Conservation (phyloP, 2,888 invertebrate species). For the Cerastis rubricosa region DNA sequence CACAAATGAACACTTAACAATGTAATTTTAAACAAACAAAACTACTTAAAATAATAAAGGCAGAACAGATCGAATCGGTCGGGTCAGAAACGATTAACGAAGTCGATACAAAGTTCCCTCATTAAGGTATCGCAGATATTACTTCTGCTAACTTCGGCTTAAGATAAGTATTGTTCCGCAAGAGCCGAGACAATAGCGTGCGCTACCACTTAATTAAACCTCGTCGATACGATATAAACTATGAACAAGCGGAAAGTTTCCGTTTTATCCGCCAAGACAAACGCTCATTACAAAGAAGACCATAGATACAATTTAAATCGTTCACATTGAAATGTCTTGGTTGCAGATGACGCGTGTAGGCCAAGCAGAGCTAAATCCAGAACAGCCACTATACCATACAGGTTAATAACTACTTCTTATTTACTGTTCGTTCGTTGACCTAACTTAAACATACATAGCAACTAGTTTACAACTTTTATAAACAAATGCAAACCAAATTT, state of each 20-base stretch:
- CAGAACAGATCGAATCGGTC: slow-evolving; percentile 70
- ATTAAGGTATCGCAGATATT: slow-evolving; percentile 90
- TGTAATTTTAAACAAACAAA: slow-evolving; percentile 62
- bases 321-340: slow-evolving; percentile 80
- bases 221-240: slow-evolving; percentile 80
- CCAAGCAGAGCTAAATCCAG: slow-evolving; percentile 91
- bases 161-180: slow-evolving; percentile 89
- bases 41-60: slow-evolving; percentile 65
- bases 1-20: slow-evolving; percentile 60
- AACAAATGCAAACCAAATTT: slow-evolving; percentile 18
- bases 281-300: slow-evolving; percentile 64
- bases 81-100: slow-evolving; percentile 87
- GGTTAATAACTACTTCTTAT: slow-evolving; percentile 82
- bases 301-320: slow-evolving; percentile 56
- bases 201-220: slow-evolving; percentile 89
- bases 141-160: slow-evolving; percentile 87
- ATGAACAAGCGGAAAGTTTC: slow-evolving; percentile 80
- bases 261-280: slow-evolving; percentile 80
- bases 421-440: slow-evolving; percentile 56
- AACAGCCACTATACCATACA: slow-evolving; percentile 89
- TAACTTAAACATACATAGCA: slow-evolving; percentile 58
- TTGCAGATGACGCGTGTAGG: slow-evolving; percentile 90
- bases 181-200: slow-evolving; percentile 88
- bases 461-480: slow-evolving; percentile 35
- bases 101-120: slow-evolving; percentile 90